phyloP scores from a whole-genome alignment of 1,140 invertebrate genomes.

The Neoseiulus cucumeris region DNA sequence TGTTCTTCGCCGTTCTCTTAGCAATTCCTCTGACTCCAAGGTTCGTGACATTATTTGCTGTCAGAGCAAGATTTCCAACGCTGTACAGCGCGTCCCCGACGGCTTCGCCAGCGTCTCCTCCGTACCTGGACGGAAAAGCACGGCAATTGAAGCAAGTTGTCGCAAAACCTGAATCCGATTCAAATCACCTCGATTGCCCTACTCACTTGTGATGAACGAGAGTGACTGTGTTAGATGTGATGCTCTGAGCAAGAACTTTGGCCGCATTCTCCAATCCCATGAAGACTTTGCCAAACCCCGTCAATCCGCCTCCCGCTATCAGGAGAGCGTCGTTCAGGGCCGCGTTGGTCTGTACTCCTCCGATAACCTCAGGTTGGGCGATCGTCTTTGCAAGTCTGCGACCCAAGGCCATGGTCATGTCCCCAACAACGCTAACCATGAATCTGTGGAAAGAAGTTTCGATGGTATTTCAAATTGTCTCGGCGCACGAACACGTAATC shows the following conservation, averaged over 20 bases:
- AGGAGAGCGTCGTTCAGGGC: neutral
- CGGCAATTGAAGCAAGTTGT: conserved; percentile 7
- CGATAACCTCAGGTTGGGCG: neutral
- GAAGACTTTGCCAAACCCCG: conserved; percentile 43
- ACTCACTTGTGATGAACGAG: conserved; percentile 45
- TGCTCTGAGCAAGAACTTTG: conserved; percentile 36
- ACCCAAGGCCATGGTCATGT: neutral
- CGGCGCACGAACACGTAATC: no score
- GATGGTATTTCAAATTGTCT: no score
- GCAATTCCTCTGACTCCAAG: conserved; percentile 41
- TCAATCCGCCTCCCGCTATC: conserved; percentile 4
- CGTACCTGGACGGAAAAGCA: conserved; percentile 35
- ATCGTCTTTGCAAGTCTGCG: neutral
- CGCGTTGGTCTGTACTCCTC: neutral
- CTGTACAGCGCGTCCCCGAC: conserved; percentile 39
- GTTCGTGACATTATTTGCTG: conserved; percentile 37
- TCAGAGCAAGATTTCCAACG: conserved; percentile 39
- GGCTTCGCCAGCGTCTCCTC: conserved; percentile 35
- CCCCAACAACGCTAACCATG: neutral
- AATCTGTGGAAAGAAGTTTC: neutral
- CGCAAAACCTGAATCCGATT: neutral
- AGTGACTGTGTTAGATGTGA: conserved; percentile 46
- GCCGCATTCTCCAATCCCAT: conserved; percentile 43
- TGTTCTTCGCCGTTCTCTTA: conserved; percentile 40
- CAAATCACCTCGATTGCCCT: neutral